Conservation (phyloP, 2,888 invertebrate species). For the Venusia cambrica region DNA sequence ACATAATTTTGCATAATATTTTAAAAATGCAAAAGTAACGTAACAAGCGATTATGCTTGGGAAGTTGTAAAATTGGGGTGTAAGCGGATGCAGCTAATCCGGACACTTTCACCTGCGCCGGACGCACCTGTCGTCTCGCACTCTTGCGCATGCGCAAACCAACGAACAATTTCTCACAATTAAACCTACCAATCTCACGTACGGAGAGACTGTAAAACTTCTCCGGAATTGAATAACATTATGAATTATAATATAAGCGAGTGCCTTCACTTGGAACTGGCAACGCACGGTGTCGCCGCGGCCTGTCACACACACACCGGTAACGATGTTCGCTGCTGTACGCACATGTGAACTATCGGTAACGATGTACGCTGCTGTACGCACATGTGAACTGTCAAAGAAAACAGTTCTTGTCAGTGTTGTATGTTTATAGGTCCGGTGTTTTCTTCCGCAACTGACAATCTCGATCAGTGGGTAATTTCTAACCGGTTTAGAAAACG, state of each 20-base stretch:
- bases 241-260: conserved; percentile 2
- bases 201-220: conserved; percentile 15
- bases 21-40: conserved; percentile 15
- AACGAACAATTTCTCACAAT: conserved; percentile 37
- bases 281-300: not conserved
- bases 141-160: conserved; percentile 43
- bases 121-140: conserved; percentile 44
- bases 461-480: conserved; percentile 79
- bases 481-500: conserved; percentile 81
- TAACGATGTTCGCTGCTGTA: conserved; percentile 7
- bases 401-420: conserved; percentile 56
- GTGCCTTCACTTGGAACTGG: conserved; percentile 4
- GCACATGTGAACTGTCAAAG: conserved; percentile 40
- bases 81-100: conserved; percentile 61
- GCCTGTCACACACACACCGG: not conserved
- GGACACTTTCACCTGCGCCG: conserved; percentile 62
- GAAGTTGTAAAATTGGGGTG: conserved; percentile 36
- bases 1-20: too few species aligned
- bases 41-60: conserved; percentile 16
- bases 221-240: conserved; percentile 11
- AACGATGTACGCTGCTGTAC: conserved; percentile 7
- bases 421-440: conserved; percentile 63
- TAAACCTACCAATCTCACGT: conserved; percentile 28
- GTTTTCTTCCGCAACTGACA: conserved; percentile 75
- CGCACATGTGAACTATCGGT: conserved; percentile 27